Conservation (phyloP, 2,888 invertebrate species). For the Scrobipalpa atriplicella region DNA sequence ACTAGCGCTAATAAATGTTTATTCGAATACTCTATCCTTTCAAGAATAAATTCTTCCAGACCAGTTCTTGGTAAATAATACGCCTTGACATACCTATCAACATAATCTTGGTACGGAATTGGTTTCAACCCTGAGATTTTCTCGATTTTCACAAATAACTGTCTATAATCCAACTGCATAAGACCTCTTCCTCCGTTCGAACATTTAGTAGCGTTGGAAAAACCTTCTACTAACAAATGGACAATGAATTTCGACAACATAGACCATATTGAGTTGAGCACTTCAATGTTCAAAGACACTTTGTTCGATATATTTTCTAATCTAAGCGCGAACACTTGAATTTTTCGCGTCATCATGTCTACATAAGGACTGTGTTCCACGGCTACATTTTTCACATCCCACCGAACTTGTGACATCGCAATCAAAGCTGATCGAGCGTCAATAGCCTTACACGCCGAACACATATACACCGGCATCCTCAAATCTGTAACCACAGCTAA, state of each 20-base stretch:
- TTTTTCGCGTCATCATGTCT: constrained; percentile 88
- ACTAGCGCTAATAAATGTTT: constrained; percentile 94
- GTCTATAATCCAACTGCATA: constrained; percentile 99
- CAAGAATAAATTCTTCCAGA: constrained; percentile 94
- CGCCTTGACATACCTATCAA: constrained; percentile 97
- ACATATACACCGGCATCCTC: constrained; percentile 93
- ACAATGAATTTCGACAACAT: constrained; percentile 93
- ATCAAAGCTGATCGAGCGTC: constrained; percentile 89
- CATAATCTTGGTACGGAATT: constrained; percentile 93
- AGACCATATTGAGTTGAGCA: constrained; percentile 91
- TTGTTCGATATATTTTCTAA: constrained; percentile 88
- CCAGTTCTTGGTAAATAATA: constrained; percentile 95
- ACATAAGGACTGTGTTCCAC: constrained; percentile 96
- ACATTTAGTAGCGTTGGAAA: constrained; percentile 95
- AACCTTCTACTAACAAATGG: constrained; percentile 96
- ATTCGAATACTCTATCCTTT: constrained; percentile 93
- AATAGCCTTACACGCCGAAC: constrained; percentile 90
- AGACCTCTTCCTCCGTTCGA: constrained; percentile 97
- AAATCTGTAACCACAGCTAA: constrained; percentile 88
- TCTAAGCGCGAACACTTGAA: constrained; percentile 90
- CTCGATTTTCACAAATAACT: constrained; percentile 95
- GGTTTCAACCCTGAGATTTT: constrained; percentile 92
- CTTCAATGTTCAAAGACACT: constrained; percentile 87
- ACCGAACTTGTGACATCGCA: constrained; percentile 96
- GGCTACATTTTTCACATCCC: constrained; percentile 97